These are phyloP conservation scores for Sogatella furcifera DNA, from an alignment of 1,140 invertebrate species.

Conservation along the genomic window DNA sequence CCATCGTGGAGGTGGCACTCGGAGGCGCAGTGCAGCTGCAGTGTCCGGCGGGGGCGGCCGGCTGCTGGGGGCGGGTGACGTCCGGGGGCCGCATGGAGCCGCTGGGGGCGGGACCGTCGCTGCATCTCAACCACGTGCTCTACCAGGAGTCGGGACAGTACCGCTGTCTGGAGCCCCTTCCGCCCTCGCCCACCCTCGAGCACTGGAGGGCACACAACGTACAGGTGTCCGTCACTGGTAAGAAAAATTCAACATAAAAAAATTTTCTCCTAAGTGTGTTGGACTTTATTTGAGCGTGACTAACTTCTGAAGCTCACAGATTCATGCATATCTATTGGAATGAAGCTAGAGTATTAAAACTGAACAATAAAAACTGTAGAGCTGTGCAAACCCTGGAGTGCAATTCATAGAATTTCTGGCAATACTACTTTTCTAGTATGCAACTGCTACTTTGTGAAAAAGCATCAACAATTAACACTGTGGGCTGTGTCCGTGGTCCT, in stretches of 20 bases:
- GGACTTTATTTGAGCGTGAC: no score
- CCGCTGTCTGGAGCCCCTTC: conserved; percentile 52
- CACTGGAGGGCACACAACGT: conserved; percentile 38
- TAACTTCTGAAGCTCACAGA: no score
- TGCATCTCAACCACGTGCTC: conserved; percentile 52
- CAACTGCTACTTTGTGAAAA: no score
- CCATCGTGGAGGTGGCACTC: conserved; percentile 59
- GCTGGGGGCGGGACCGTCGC: conserved; percentile 44
- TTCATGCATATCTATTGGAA: no score
- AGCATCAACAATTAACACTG: no score
- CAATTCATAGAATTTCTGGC: no score
- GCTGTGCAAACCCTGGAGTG: no score
- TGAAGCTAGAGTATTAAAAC: no score
- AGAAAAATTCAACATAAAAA: conserved; percentile 22
- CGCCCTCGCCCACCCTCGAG: conserved; percentile 39
- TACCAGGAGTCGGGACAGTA: conserved; percentile 69
- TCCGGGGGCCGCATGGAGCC: conserved; percentile 27
- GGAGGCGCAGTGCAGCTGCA: conserved; percentile 74
- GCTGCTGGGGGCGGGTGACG: conserved; percentile 37
- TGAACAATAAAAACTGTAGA: no score
- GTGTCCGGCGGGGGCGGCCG: conserved; percentile 57
- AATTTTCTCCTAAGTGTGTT: no score
- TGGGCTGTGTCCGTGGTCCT: no score
- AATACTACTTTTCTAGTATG: no score
- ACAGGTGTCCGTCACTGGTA: conserved; percentile 44